Base-by-base conservation (phyloP, 2,888 invertebrate genomes). In the Nomada fabriciana region DNA sequence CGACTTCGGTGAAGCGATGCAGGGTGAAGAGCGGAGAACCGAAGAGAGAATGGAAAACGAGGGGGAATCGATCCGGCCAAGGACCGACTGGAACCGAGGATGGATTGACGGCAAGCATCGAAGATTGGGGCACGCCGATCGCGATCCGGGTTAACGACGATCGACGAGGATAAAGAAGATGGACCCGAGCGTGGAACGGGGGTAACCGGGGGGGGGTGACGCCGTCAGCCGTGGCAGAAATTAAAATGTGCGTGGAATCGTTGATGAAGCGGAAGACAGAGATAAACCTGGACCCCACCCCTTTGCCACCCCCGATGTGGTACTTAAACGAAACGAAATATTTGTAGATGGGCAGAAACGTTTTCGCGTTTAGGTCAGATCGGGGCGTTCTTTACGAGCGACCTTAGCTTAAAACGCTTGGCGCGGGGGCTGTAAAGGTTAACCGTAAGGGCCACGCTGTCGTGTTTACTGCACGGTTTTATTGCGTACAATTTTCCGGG, bases 41-140 rank as follows among this genome's bases (percentile, higher is more conserved):
- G 64, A 47, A 72, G 47, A 76, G 53, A n/a, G 72, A 72, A 83
- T 65, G 75, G 63, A 65, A 69, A 70, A 67, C 65, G 61, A 76
- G 60, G 36, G 50, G 60, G 57, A 25, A 55, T 57, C 63, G 64
- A 71, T 76, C 65, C 65, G 43, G n/a, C 10, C 50, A 10, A 53
- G 29, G 59, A 9, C 23, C 13, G 64, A 11, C 13, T 63, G 25
- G 50, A 71, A 61, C 20, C 29, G 23, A 43, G 75, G 64, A 63
- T 59, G 15, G 59, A 78, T 61, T 42, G 67, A 20, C 60, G 67
- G 7, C 59, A 23, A 69, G 64, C 42, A 65, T 68, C 67, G 69
- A 36, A 57, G 73, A 79, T 73, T 69, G 70, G 67, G 59, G 69
- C 55, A 65, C 67, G 59, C 10, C 65, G 60, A 65, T n/a, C 47